Percentiles rank a stretch among this genome's conserved stretches.
These are phyloP conservation scores for Sipha flava DNA, from an alignment of 1,140 invertebrate genomes.

Conservation along the genomic window DNA sequence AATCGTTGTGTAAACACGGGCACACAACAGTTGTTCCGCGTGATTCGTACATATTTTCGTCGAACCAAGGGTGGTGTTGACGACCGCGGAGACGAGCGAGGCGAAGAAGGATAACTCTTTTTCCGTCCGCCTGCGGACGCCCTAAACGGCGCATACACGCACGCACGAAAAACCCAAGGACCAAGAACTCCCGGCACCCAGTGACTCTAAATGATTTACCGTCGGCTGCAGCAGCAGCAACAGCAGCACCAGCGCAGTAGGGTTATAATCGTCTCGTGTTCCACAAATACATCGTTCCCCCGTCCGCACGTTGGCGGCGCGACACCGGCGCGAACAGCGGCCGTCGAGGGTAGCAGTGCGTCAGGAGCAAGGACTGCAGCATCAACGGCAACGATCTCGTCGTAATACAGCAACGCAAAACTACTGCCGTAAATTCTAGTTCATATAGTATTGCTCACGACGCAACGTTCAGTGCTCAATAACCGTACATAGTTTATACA, in stretches of 20 bases:
- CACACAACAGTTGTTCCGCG: not conserved
- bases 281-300: not conserved
- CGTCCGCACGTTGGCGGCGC: not conserved
- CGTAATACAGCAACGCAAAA: not conserved
- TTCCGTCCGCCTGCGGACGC: not conserved
- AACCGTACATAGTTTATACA: not conserved
- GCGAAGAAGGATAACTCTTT: not conserved
- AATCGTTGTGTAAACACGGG: not conserved
- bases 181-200: not conserved
- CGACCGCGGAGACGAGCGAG: not conserved
- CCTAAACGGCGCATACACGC: not conserved
- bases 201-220: not conserved
- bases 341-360: not conserved
- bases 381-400: not conserved
- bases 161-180: not conserved
- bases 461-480: conserved; percentile 10
- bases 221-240: not conserved
- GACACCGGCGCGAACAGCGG: not conserved
- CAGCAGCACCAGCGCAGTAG: not conserved
- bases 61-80: too few species aligned
- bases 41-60: not conserved
- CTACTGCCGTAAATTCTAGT: not conserved
- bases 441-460: not conserved
- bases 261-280: not conserved
- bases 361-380: too few species aligned